Conservation (phyloP, 2,888 invertebrate species). For the Lithosia quadra region DNA sequence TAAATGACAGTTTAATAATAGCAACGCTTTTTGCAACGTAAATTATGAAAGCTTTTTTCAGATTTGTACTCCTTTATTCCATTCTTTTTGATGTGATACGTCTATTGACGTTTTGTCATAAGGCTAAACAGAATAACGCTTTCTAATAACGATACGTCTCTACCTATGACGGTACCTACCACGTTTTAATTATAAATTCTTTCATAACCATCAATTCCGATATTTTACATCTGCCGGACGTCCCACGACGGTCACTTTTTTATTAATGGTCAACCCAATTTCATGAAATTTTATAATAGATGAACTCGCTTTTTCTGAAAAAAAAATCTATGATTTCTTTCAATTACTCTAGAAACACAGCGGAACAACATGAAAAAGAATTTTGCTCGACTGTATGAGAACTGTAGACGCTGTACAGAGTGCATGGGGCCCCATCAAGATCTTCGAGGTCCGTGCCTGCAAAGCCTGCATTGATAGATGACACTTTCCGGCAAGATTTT, state of each 20-base stretch:
- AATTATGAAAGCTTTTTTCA: slow-evolving; percentile 50
- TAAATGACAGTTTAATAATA: slow-evolving; percentile 63
- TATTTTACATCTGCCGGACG: background rate
- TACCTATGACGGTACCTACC: background rate
- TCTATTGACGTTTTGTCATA: background rate
- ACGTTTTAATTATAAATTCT: background rate
- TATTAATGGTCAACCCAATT: slow-evolving; percentile 31
- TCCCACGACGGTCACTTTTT: slow-evolving; percentile 22
- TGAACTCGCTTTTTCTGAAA: background rate
- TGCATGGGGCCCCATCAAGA: background rate
- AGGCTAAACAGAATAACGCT: too few species aligned
- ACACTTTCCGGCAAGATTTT: too few species aligned
- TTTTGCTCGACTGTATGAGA: too few species aligned
- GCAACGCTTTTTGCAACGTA: slow-evolving; percentile 47
- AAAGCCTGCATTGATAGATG: too few species aligned
- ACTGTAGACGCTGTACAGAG: background rate
- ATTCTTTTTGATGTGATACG: slow-evolving; percentile 27
- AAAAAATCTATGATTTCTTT: background rate
- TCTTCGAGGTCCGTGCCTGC: too few species aligned
- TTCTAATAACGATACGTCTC: background rate
- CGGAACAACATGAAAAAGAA: too few species aligned
- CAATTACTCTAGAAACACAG: background rate
- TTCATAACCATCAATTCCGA: slow-evolving; percentile 1
- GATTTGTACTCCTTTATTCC: slow-evolving; percentile 45
- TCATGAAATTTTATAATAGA: slow-evolving; percentile 6